A percentile compares a stretch with the other conserved stretches of the same genome.
phyloP scores from a whole-genome alignment of 1,140 invertebrate genomes.

The Bombus impatiens region DNA sequence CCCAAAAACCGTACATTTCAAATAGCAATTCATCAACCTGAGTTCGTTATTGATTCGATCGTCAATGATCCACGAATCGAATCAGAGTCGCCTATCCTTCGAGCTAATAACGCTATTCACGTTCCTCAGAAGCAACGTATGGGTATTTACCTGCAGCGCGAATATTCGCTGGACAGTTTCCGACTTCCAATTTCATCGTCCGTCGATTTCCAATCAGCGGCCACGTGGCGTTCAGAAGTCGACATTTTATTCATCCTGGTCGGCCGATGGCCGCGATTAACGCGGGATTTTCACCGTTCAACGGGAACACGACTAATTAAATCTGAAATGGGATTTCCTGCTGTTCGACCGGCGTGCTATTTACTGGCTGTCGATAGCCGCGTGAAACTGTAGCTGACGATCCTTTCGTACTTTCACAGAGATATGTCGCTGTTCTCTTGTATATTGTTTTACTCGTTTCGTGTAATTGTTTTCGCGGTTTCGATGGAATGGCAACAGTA shows the following conservation, averaged over 20 bases:
- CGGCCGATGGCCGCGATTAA: neutral
- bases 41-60: too few species aligned
- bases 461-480: neutral
- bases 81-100: neutral
- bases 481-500: too few species aligned
- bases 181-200: conserved; percentile 41
- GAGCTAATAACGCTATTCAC: conserved; percentile 6
- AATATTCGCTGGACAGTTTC: conserved; percentile 16
- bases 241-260: conserved; percentile 26
- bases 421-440: too few species aligned
- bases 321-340: conserved; percentile 18
- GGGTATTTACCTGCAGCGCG: neutral
- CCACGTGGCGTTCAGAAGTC: conserved; percentile 3
- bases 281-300: neutral
- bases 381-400: conserved; percentile 11
- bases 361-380: conserved; percentile 1
- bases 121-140: neutral
- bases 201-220: conserved; percentile 48
- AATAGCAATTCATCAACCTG: neutral
- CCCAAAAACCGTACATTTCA: too few species aligned
- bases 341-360: neutral
- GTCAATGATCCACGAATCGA: neutral
- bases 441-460: neutral
- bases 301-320: conserved; percentile 32
- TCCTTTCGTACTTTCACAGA: neutral